Evolutionary conservation across 35 echinoderm and acorn worm species (phyloP).

Genomic region (Heliocidaris tuberculata): DNA sequence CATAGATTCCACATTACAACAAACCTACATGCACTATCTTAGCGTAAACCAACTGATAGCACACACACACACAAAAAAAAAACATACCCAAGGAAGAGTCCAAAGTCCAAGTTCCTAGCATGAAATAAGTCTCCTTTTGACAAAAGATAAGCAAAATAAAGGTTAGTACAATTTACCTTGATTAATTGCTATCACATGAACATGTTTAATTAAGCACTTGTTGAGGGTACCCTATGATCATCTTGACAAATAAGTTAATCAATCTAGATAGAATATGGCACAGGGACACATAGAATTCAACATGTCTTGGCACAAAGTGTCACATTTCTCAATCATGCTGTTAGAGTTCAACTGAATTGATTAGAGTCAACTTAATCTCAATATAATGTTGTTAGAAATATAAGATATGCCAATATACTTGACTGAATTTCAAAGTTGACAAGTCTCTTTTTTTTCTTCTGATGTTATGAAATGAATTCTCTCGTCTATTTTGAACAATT

Average conservation of each 20-base stretch:
- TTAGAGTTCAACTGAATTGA: too few species aligned
- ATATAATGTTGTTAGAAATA: too few species aligned
- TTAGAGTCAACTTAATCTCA: too few species aligned
- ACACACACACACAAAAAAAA: background rate
- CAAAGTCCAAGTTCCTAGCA: conserved; percentile 97
- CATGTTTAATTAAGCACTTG: background rate
- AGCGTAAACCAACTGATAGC: background rate
- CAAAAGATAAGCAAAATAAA: conserved; percentile 32
- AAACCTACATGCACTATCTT: background rate
- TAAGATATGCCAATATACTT: too few species aligned
- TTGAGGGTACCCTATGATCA: background rate
- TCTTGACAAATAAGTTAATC: background rate
- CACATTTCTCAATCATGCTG: too few species aligned
- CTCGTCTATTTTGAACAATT: too few species aligned
- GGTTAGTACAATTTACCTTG: background rate
- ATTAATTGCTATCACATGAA: background rate
- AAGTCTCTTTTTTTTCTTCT: too few species aligned
- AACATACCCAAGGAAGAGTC: conserved; percentile 92
- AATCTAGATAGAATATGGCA: background rate
- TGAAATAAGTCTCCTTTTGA: conserved; percentile 85
- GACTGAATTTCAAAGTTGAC: too few species aligned
- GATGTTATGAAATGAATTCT: too few species aligned
- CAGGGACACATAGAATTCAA: too few species aligned
- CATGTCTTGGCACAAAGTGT: too few species aligned
- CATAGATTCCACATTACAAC: background rate